Evolutionary conservation across 1,140 invertebrate species (phyloP).

Genomic region (Bradysia coprophila): DNA sequence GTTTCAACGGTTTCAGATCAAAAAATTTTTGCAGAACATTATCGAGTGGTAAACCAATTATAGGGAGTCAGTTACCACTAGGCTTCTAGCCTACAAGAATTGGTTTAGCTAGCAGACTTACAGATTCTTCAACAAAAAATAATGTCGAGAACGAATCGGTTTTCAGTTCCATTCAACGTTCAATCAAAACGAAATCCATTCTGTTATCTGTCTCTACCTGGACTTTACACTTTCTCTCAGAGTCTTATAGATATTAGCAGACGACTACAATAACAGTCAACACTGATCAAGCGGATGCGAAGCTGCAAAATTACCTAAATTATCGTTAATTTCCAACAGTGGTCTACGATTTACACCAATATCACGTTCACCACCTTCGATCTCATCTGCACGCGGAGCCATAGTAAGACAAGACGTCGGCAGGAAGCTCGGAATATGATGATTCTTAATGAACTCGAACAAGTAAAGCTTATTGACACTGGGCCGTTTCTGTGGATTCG

Average conservation of each 20-base stretch:
- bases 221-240: too few species aligned
- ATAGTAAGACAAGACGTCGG: conserved; percentile 82
- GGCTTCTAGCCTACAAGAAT: too few species aligned
- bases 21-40: too few species aligned
- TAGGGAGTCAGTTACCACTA: not conserved
- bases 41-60: not conserved
- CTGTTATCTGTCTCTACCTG: not conserved
- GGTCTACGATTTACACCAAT: conserved; percentile 34
- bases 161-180: too few species aligned
- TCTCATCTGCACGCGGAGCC: conserved; percentile 65
- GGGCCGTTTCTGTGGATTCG: conserved; percentile 63
- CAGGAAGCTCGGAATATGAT: conserved; percentile 62
- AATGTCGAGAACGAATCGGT: too few species aligned
- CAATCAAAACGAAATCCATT: not conserved
- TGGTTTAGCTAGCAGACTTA: too few species aligned
- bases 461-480: conserved; percentile 53
- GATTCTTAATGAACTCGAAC: conserved; percentile 46
- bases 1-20: too few species aligned
- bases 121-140: too few species aligned
- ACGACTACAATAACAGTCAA: too few species aligned
- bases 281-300: too few species aligned
- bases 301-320: not conserved
- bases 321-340: conserved; percentile 42
- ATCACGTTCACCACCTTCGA: conserved; percentile 30
- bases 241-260: too few species aligned